phyloP scores from a whole-genome alignment of 2,888 invertebrate genomes.

The Melieria crassipennis region DNA sequence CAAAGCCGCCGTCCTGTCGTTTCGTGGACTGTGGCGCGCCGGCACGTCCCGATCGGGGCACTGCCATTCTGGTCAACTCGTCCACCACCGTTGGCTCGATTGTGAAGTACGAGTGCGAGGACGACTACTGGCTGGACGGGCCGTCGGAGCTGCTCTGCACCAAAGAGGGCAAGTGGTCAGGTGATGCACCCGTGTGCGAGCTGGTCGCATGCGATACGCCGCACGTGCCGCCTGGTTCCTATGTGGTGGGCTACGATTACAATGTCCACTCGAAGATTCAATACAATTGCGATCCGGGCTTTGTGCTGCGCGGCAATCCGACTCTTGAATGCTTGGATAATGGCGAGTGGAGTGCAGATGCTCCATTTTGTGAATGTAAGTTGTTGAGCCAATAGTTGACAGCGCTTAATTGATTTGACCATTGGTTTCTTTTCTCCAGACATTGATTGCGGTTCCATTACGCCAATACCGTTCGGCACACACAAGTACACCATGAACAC shows the following conservation, averaged over 20 bases:
- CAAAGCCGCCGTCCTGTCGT: constrained; percentile 82
- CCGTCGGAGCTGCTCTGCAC: constrained; percentile 77
- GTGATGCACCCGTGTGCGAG: constrained; percentile 86
- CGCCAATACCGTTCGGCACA: constrained; percentile 80
- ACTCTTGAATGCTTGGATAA: constrained; percentile 77
- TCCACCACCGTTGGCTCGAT: constrained; percentile 84
- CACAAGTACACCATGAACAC: constrained; percentile 80
- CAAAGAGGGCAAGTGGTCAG: constrained; percentile 87
- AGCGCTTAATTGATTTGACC: neutral
- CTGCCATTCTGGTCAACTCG: constrained; percentile 76
- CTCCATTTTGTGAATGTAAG: constrained; percentile 87
- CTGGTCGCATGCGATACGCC: constrained; percentile 88
- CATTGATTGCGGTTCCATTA: constrained; percentile 88
- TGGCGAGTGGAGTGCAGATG: constrained; percentile 85
- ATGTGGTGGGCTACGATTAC: constrained; percentile 88
- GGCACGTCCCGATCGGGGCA: constrained; percentile 81
- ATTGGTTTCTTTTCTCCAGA: constrained; percentile 67
- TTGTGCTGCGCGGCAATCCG: constrained; percentile 78
- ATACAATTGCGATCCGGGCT: constrained; percentile 88
- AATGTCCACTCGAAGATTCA: constrained; percentile 88
- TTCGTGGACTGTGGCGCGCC: constrained; percentile 89
- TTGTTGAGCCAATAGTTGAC: constrained; percentile 26
- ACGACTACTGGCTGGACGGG: constrained; percentile 85
- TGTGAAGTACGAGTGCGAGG: constrained; percentile 81
- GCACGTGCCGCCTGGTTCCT: constrained; percentile 84